Evolutionary conservation across 2,888 invertebrate genomes (phyloP).

Genomic region (Machimus rusticus): DNA sequence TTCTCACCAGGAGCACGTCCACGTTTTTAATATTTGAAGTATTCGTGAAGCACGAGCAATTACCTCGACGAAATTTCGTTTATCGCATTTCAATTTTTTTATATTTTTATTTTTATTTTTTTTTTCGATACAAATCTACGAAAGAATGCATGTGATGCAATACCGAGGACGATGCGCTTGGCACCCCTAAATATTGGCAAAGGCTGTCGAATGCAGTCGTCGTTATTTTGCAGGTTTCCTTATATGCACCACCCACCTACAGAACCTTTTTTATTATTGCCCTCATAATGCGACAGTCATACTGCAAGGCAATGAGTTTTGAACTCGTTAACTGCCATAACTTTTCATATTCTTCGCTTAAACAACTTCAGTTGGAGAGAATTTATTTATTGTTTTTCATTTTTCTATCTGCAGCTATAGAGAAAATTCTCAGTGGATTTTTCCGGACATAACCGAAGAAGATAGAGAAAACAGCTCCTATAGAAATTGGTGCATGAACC

Average conservation of each 20-base stretch:
- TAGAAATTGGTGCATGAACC: not conserved
- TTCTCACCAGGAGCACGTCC: not conserved
- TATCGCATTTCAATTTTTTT: not conserved
- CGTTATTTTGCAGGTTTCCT: not conserved
- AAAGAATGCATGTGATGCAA: not conserved
- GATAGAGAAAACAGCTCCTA: not conserved
- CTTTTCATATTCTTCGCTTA: not conserved
- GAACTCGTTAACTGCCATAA: not conserved
- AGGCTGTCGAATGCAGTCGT: not conserved
- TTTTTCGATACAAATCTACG: not conserved
- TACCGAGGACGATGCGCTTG: not conserved
- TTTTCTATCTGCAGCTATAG: not conserved
- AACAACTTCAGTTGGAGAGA: not conserved
- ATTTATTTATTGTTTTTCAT: not conserved
- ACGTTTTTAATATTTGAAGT: conserved; percentile 27
- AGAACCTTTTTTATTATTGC: not conserved
- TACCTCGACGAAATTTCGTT: not conserved
- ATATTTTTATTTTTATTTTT: not conserved
- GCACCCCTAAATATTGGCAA: not conserved
- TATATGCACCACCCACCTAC: not conserved
- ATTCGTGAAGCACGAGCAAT: not conserved
- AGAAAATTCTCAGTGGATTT: not conserved
- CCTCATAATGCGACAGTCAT: not conserved
- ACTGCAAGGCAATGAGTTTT: not conserved
- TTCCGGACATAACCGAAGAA: not conserved